Conservation (phyloP, 2,888 invertebrate species). For the Mongoloraphidia duomilia region DNA sequence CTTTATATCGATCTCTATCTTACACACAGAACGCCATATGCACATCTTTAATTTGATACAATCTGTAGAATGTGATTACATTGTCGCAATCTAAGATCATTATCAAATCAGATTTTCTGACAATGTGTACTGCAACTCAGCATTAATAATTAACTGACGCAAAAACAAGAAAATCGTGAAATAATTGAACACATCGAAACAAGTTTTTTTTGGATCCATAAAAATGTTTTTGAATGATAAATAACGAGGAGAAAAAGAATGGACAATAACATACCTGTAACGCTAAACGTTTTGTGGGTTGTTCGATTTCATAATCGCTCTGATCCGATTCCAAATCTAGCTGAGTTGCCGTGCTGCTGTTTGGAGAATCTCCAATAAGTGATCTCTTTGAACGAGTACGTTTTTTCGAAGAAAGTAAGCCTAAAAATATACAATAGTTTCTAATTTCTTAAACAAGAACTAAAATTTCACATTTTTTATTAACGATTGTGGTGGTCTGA, state of each 20-base stretch:
- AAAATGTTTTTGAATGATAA: neutral
- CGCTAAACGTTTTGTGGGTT: slow-evolving; percentile 62
- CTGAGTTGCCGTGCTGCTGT: slow-evolving; percentile 17
- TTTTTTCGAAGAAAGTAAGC: slow-evolving; percentile 47
- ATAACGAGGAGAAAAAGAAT: neutral
- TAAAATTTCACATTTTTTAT: too few relatives aligned
- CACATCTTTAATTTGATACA: too few relatives aligned
- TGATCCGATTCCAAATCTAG: slow-evolving; percentile 24
- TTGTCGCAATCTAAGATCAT: too few relatives aligned
- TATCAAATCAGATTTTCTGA: too few relatives aligned
- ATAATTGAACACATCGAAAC: neutral
- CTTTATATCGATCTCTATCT: too few relatives aligned
- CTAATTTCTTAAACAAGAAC: too few relatives aligned
- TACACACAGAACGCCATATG: too few relatives aligned
- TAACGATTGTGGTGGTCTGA: too few relatives aligned
- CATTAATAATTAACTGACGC: too few relatives aligned
- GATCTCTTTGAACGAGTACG: slow-evolving; percentile 49
- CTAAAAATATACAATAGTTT: slow-evolving; percentile 21
- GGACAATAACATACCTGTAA: slow-evolving; percentile 23
- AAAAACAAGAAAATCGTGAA: neutral
- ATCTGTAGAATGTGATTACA: too few relatives aligned
- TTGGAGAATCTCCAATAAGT: slow-evolving; percentile 21
- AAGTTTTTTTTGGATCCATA: neutral
- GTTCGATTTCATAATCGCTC: slow-evolving; percentile 44
- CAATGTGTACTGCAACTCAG: too few relatives aligned